A percentile compares a stretch with the other conserved stretches of the same genome.
phyloP scores from a whole-genome alignment of 2,113 vertebrate genomes.

The Erpornis zantholeuca region DNA sequence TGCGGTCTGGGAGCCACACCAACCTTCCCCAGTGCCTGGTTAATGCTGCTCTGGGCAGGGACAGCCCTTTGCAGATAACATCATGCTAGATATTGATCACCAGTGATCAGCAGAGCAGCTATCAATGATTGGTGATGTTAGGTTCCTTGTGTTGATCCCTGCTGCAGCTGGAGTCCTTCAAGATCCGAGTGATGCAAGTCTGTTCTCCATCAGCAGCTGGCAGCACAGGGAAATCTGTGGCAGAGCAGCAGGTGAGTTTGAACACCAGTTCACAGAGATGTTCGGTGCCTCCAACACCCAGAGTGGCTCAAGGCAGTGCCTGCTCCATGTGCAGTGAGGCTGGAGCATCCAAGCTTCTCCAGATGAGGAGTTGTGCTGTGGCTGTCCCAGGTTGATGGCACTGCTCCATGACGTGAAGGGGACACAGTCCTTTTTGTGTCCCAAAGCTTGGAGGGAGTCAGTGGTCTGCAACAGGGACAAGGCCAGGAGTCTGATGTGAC shows the following conservation, averaged over 20 bases:
- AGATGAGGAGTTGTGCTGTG: rapidly evolving
- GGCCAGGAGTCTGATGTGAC: rapidly evolving
- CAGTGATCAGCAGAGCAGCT: not conserved
- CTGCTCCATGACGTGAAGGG: rapidly evolving
- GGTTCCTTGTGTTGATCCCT: not conserved
- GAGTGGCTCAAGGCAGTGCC: rapidly evolving
- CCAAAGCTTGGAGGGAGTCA: not conserved
- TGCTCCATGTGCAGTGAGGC: rapidly evolving
- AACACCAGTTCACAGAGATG: rapidly evolving
- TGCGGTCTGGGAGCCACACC: not conserved
- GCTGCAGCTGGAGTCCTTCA: conserved; percentile 70
- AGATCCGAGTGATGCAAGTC: conserved; percentile 53
- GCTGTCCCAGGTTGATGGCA: not conserved
- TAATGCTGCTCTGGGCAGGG: not conserved
- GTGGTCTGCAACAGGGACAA: not conserved
- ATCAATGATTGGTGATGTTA: rapidly evolving
- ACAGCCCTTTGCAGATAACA: not conserved
- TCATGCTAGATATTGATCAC: rapidly evolving
- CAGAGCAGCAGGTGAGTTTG: conserved; percentile 69
- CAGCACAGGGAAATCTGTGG: not conserved
- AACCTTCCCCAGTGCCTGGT: not conserved
- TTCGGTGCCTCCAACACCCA: rapidly evolving
- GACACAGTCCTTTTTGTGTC: not conserved
- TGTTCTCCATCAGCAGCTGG: conserved; percentile 23
- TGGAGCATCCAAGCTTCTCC: not conserved